Conservation (phyloP, 2,797 vertebrate genomes). For the Coccyzus lansbergi region DNA sequence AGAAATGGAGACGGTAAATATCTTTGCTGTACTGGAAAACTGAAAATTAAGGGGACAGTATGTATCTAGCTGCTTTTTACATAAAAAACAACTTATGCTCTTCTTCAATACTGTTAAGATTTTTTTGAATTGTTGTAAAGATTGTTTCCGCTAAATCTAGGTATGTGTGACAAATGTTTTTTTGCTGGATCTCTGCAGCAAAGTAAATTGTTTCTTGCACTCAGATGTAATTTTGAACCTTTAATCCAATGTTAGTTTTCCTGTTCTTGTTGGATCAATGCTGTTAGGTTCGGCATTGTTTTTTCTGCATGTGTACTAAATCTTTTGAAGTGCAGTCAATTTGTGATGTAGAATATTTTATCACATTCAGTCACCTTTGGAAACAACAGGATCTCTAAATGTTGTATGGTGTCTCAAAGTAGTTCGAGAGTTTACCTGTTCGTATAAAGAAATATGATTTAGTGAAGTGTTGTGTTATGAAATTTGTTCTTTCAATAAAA, state of each 20-base stretch:
- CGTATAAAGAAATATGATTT: not conserved
- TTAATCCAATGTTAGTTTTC: not conserved
- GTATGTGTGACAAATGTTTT: not conserved
- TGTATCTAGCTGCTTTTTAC: not conserved
- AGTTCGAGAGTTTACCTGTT: not conserved
- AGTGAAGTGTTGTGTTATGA: not conserved
- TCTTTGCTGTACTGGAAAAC: not conserved
- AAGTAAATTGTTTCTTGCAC: not conserved
- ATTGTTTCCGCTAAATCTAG: not conserved
- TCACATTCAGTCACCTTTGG: not conserved
- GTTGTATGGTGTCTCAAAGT: not conserved
- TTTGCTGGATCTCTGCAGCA: not conserved
- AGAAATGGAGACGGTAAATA: not conserved
- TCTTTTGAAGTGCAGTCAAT: not conserved
- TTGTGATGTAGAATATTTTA: no score
- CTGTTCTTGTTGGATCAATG: not conserved
- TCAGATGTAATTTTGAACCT: rapidly evolving
- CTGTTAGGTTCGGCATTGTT: not conserved
- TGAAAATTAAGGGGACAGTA: not conserved
- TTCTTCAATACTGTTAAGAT: not conserved
- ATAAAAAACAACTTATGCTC: not conserved
- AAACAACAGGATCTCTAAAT: not conserved
- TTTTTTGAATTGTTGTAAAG: not conserved
- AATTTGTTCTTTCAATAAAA: not conserved
- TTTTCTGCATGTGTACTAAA: not conserved